Evolutionary conservation across 2,113 vertebrate species (phyloP).

Genomic region (Amblyornis subalaris): DNA sequence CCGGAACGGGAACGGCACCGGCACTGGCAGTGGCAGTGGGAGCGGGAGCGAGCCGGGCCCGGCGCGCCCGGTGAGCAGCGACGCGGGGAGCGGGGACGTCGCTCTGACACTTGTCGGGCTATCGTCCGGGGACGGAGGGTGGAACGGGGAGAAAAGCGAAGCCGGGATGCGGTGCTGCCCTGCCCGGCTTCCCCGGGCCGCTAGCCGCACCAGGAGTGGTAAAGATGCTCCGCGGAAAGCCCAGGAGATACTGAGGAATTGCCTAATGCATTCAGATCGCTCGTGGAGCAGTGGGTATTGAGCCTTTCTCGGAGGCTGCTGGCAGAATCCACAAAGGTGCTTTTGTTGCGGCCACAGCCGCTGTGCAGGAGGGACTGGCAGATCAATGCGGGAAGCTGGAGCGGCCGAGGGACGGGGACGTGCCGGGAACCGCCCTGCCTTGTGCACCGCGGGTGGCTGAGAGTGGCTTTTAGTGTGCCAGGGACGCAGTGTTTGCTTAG

Average conservation of each 20-base stretch:
- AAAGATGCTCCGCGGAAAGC: fast-evolving
- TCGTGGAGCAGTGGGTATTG: fast-evolving
- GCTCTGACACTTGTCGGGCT: fast-evolving
- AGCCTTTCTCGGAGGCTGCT: not conserved
- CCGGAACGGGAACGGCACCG: not conserved
- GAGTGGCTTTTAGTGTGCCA: not conserved
- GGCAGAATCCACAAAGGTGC: fast-evolving
- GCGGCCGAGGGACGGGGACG: not conserved
- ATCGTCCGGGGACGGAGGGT: not conserved
- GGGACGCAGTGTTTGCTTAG: not conserved
- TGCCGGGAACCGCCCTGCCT: not conserved
- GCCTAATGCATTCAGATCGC: fast-evolving
- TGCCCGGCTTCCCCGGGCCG: not conserved
- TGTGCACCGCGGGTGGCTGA: fast-evolving
- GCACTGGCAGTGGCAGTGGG: fast-evolving
- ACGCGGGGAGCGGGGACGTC: no score
- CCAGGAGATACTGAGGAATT: not conserved
- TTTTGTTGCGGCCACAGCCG: not conserved
- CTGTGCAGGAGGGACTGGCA: not conserved
- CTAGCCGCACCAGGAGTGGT: fast-evolving
- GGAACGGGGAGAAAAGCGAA: not conserved
- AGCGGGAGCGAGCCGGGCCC: no score
- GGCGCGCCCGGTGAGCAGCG: not conserved
- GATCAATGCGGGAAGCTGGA: fast-evolving
- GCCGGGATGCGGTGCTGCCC: not conserved